phyloP scores from a whole-genome alignment of 2,113 vertebrate species.

The Myotis brandtii region DNA sequence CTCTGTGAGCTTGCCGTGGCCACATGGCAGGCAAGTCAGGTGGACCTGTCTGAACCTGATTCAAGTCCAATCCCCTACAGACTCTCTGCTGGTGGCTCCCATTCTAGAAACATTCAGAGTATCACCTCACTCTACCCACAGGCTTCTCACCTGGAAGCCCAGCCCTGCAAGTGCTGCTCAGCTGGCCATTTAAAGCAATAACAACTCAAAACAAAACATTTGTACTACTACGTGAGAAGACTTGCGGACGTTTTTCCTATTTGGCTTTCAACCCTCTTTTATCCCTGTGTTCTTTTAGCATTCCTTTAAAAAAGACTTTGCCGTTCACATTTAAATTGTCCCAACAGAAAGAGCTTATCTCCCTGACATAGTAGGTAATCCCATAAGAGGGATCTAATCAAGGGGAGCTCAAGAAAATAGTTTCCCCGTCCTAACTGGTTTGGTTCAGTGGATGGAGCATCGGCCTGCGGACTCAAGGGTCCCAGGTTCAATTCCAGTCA shows the following conservation, averaged over 20 bases:
- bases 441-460: too few species aligned
- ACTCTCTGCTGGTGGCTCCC: not conserved
- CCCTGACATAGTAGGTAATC: not conserved
- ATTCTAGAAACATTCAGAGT: not conserved
- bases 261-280: not conserved
- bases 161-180: not conserved
- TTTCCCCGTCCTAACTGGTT: too few species aligned
- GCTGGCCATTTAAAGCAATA: not conserved
- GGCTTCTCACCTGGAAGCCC: not conserved
- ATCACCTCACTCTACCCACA: not conserved
- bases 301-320: constrained; percentile 20
- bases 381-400: not conserved
- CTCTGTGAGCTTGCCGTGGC: not conserved
- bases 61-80: not conserved
- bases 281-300: not conserved
- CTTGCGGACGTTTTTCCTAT: not conserved
- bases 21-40: not conserved
- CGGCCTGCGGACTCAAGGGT: too few species aligned
- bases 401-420: not conserved
- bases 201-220: not conserved
- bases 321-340: not conserved
- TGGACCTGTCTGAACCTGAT: not conserved
- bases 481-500: too few species aligned
- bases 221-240: not conserved
- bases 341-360: not conserved